These are phyloP conservation scores for Peribatodes rhomboidaria DNA, from an alignment of 2,888 invertebrate species.

Conservation along the genomic window DNA sequence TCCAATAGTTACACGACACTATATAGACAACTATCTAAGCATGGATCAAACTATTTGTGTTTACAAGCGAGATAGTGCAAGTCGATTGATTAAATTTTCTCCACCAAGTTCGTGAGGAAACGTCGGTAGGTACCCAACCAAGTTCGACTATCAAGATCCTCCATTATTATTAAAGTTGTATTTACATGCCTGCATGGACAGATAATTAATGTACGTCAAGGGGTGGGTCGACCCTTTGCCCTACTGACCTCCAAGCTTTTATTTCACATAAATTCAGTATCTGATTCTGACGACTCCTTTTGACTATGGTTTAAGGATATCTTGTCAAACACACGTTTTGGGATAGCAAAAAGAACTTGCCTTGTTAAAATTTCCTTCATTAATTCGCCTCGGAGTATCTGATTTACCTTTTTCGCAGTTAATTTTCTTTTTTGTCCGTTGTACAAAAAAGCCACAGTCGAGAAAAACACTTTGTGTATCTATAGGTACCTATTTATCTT, in stretches of 20 bases:
- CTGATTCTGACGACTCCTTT: slow-evolving; percentile 3
- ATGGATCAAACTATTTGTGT: background rate
- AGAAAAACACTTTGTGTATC: background rate
- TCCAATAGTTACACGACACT: too few relatives aligned
- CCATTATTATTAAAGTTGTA: slow-evolving; percentile 75
- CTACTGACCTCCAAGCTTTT: slow-evolving; percentile 6
- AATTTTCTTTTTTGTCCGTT: background rate
- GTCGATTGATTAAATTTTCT: slow-evolving; percentile 67
- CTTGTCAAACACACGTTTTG: background rate
- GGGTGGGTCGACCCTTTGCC: background rate
- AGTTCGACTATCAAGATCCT: slow-evolving; percentile 73
- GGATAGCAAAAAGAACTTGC: background rate
- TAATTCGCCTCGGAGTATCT: background rate
- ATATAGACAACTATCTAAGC: background rate
- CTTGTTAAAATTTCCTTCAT: background rate
- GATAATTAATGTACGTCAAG: slow-evolving; percentile 29
- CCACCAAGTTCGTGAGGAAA: slow-evolving; percentile 64
- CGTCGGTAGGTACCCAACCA: slow-evolving; percentile 64
- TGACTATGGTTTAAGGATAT: background rate
- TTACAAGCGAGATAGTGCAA: slow-evolving; percentile 36
- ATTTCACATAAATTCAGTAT: background rate
- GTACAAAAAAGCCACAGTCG: background rate
- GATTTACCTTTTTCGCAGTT: background rate
- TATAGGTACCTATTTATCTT: slow-evolving; percentile 3
- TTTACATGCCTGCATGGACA: slow-evolving; percentile 58